Base-by-base conservation (phyloP, 2,113 vertebrate species). In the Clupea harengus region DNA sequence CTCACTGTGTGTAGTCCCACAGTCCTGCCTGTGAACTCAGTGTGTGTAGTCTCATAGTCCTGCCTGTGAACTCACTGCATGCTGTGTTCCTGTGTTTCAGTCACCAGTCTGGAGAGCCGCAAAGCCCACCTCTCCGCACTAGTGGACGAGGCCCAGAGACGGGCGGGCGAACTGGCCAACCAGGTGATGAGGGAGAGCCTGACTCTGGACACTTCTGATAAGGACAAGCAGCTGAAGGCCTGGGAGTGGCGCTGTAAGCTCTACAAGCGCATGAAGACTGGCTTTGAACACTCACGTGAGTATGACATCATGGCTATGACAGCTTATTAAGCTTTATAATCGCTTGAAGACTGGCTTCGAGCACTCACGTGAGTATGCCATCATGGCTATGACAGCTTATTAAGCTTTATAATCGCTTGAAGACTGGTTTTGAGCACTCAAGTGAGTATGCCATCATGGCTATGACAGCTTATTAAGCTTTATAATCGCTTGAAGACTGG, bases 211-310 rank as follows among this genome's bases (percentile, higher is more conserved):
- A 94, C 90, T 32, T 92, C 95, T 2, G 97, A 98, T 81, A 96
- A 95, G 75, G 96, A 99, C 91, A 97, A 97, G 84, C 96, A 96
- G 83, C 96, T 98, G 28, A 95, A 95, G 86, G 94, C 95, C n/a
- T 99, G 98, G 97, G 96, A 99, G 90, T 98, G 97, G 97, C 94
- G 96, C 91, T 95, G 93, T 87, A 95, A 96, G 86, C 96, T 99
- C 4, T 99, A 98, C 94, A 95, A 95, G 85, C 96, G 97, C 90
- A 99, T 99, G 98, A 96, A 91, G 88, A 95, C 95, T 0, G 97
- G 96, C 90, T 97, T 97, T 45, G 97, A 98, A 87, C 96, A 98
- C 0, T 96, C 98, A 86, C 93, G 98, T 99, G 91, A 98, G 97
- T 96, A 92, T 39, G 39, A 1, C 39, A 39, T 39, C 39, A 39